phyloP scores from a whole-genome alignment of 1,140 invertebrate species.

The Andrena cerasifolii region DNA sequence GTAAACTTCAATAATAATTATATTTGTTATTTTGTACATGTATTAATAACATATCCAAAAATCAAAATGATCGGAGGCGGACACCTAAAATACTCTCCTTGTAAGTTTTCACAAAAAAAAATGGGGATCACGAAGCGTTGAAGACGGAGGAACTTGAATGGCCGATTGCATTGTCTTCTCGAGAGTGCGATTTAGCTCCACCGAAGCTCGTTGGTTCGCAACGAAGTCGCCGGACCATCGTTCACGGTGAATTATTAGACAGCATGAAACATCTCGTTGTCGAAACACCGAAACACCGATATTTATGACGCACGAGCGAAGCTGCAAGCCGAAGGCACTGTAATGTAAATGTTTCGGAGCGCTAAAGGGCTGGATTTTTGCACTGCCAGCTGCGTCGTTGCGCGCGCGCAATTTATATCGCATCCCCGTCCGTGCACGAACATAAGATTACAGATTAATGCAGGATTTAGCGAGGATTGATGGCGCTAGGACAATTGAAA shows the following conservation, averaged over 20 bases:
- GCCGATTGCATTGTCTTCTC: too few species aligned
- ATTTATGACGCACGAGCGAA: conserved; percentile 30
- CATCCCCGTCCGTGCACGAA: neutral
- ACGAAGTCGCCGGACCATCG: too few species aligned
- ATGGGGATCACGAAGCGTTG: too few species aligned
- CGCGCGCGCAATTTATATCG: conserved; percentile 20
- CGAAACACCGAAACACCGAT: neutral
- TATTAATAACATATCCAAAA: too few species aligned
- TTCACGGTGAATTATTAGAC: conserved; percentile 33
- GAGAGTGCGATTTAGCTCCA: too few species aligned
- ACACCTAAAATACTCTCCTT: too few species aligned
- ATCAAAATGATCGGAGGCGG: too few species aligned
- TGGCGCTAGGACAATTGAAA: neutral
- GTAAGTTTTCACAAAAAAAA: too few species aligned
- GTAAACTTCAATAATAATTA: too few species aligned
- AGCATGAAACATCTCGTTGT: neutral
- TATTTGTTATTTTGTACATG: too few species aligned
- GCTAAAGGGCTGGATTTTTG: conserved; percentile 22
- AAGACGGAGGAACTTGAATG: too few species aligned
- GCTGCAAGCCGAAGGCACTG: neutral
- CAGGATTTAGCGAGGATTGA: conserved; percentile 1
- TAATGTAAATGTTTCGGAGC: conserved; percentile 27
- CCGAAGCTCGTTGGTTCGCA: too few species aligned
- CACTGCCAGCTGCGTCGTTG: conserved; percentile 7
- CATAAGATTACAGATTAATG: conserved; percentile 22